Evolutionary conservation across 2,888 invertebrate species (phyloP), one percentile per base, ranked within the genome.

Genomic region (Temnothorax rugatulus): DNA sequence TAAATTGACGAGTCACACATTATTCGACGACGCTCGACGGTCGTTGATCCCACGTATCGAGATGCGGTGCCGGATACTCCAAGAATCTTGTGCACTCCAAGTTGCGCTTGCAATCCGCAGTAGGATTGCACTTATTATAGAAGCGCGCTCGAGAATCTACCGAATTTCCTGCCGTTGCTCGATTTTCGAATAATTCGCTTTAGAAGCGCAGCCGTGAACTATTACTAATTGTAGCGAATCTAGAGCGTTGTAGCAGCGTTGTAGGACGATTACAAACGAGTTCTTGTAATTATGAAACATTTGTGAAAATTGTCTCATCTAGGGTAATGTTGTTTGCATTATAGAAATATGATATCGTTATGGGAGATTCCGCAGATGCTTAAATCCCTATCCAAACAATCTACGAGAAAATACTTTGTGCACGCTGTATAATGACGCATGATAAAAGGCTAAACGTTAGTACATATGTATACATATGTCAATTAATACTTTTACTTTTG

Each of bases 1-100:
- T 86, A 63, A 74, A 50, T 64, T 74, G 86, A 83, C 86, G 73
- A 83, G 57, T 79, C 64, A 34, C 34, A 34, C 34, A 86, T 77
- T 82, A 86, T 77, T 82, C 76, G 68, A 47, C 44, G 57, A 15
- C 1, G 77, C 77, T 44, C 77, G 57, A 74, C 79, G 75, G 7
- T 81, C 76, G 79, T 81, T 81, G 74, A 81, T 74, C 13, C 57
- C 38, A 75, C 59, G 79, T 81, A 81, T 81, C 79, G 79, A 63
- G 59, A 74, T 59, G 79, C 73, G 74, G 54, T 47, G 79, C n/a
- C 59, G 47, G 59, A 74, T 81, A 74, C 76, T 75, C 47, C 47
- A 81, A 59, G 47, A 81, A 74, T 81, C 59, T 44, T 21, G 44
- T 73, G 77, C 18, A 44, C 34, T 79, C 57, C 21, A 75, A 81